A percentile compares a stretch with the other conserved stretches of the same genome.
Evolutionary conservation across 2,113 vertebrate species (phyloP).

Genomic region (Ariopsis seemanni): DNA sequence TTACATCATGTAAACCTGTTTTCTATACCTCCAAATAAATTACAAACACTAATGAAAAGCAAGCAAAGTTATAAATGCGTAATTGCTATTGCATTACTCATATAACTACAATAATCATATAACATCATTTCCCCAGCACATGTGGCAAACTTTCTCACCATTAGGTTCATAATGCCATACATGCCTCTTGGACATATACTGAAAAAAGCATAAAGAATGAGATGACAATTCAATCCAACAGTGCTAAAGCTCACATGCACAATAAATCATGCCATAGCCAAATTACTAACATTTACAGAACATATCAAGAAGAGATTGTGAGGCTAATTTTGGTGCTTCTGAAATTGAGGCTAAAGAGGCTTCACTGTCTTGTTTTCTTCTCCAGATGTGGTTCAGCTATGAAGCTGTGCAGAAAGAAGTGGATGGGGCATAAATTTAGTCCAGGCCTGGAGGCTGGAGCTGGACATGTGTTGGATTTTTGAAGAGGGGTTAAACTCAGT

Average conservation of each 20-base stretch:
- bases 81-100: background rate
- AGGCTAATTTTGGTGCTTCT: slow-evolving; percentile 10
- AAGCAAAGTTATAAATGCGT: background rate
- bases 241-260: slow-evolving; percentile 52
- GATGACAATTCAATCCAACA: slow-evolving; percentile 50
- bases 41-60: slow-evolving; percentile 1
- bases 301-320: slow-evolving; percentile 11
- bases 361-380: background rate
- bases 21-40: background rate
- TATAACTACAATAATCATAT: slow-evolving; percentile 1
- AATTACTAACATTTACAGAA: slow-evolving; percentile 40
- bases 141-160: background rate
- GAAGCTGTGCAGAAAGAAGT: slow-evolving; percentile 23
- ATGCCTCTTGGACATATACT: slow-evolving; percentile 3
- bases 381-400: slow-evolving; percentile 34
- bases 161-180: slow-evolving; percentile 2
- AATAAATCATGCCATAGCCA: slow-evolving; percentile 54
- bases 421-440: slow-evolving; percentile 56
- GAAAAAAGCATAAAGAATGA: slow-evolving; percentile 44
- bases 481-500: slow-evolving; percentile 52
- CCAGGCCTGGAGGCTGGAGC: slow-evolving; percentile 39
- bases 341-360: slow-evolving; percentile 20
- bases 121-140: slow-evolving; percentile 13
- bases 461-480: slow-evolving; percentile 46
- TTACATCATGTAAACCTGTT: background rate